Evolutionary conservation across 2,888 invertebrate genomes (phyloP).

Genomic region (Lampropteryx suffumata): DNA sequence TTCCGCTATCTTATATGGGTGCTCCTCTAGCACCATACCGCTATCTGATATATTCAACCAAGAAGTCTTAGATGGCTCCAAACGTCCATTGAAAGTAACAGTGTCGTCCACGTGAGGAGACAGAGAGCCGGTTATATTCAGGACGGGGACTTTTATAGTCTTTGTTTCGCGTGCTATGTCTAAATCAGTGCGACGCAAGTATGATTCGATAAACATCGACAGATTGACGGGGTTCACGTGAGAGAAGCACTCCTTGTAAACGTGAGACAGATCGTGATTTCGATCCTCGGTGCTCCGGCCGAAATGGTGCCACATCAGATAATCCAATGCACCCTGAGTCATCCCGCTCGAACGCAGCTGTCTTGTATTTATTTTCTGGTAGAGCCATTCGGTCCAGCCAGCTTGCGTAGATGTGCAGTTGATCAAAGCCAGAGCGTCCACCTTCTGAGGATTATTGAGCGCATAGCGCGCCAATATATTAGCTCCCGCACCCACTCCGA

Average conservation of each 20-base stretch:
- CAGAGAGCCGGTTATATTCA: constrained; percentile 96
- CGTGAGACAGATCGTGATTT: constrained; percentile 96
- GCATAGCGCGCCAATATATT: constrained; percentile 97
- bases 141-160: constrained; percentile 91
- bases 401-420: constrained; percentile 97
- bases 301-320: constrained; percentile 99
- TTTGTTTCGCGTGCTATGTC: constrained; percentile 86
- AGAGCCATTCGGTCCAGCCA: constrained; percentile 99
- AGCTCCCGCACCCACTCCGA: constrained; percentile 98
- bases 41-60: constrained; percentile 99
- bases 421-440: constrained; percentile 95
- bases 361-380: constrained; percentile 97
- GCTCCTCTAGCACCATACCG: constrained; percentile 99
- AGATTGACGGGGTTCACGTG: constrained; percentile 97
- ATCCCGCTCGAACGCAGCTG: constrained; percentile 94
- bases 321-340: constrained; percentile 97
- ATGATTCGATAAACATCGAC: constrained; percentile 97
- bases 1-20: constrained; percentile 98
- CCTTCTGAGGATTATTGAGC: constrained; percentile 91
- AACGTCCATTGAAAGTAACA: constrained; percentile 96
- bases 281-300: constrained; percentile 94
- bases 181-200: constrained; percentile 94
- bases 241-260: constrained; percentile 97
- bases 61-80: constrained; percentile 97
- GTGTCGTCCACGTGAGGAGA: constrained; percentile 99